A percentile compares a stretch with the other conserved stretches of the same genome.
phyloP scores from a whole-genome alignment of 2,888 invertebrate species.

The Dione juno region DNA sequence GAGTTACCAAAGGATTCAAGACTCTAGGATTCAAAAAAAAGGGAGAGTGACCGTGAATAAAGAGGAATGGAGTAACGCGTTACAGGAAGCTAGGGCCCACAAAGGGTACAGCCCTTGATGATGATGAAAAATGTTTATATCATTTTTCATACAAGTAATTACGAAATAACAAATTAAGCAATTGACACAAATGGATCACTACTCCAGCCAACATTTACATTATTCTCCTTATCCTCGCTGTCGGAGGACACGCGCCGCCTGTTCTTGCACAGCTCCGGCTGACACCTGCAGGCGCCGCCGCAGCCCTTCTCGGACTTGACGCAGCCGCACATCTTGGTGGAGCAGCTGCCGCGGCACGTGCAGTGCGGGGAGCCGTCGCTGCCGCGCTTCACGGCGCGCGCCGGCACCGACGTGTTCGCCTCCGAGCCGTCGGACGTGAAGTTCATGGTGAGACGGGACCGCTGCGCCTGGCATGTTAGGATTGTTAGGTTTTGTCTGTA shows the following conservation, averaged over 20 bases:
- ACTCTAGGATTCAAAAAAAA: too few species aligned
- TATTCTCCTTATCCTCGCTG: slow-evolving; percentile 72
- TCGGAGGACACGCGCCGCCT: slow-evolving; percentile 55
- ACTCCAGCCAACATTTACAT: slow-evolving; percentile 50
- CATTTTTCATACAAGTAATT: too few species aligned
- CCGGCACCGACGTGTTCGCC: slow-evolving; percentile 31
- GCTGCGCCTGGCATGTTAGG: slow-evolving; percentile 60
- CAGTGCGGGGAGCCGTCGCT: slow-evolving; percentile 85
- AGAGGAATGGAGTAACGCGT: too few species aligned
- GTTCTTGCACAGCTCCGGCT: slow-evolving; percentile 70
- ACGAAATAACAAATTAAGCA: too few species aligned
- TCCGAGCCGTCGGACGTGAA: slow-evolving; percentile 56
- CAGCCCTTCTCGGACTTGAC: slow-evolving; percentile 79
- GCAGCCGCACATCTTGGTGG: slow-evolving; percentile 84
- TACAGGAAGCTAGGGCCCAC: too few species aligned
- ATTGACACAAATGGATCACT: too few species aligned
- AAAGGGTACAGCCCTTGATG: too few species aligned
- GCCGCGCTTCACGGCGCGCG: slow-evolving; percentile 75
- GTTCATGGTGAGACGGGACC: slow-evolving; percentile 72
- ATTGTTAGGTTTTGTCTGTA: background rate
- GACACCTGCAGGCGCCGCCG: slow-evolving; percentile 80
- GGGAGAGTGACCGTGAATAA: too few species aligned
- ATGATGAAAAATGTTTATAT: too few species aligned
- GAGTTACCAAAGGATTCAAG: too few species aligned
- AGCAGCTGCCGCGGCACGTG: slow-evolving; percentile 84